phyloP scores from a whole-genome alignment of 2,888 invertebrate species.

The Leuctra nigra region DNA sequence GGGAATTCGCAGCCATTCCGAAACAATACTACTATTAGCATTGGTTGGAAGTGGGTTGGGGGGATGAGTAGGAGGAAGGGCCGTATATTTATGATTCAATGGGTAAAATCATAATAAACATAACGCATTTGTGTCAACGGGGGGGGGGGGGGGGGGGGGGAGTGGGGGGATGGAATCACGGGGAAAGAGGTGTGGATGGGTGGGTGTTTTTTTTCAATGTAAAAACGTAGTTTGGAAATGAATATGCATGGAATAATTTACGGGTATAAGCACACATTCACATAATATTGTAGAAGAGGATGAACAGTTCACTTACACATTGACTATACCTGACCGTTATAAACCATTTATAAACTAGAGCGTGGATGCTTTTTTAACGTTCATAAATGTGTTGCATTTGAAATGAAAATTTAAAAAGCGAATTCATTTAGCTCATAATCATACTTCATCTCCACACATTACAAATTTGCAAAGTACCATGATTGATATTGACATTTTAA shows the following conservation, averaged over 20 bases:
- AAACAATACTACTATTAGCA: conserved; percentile 15
- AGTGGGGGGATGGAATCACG: neutral
- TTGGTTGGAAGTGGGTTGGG: neutral
- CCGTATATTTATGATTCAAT: conserved; percentile 17
- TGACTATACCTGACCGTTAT: no score
- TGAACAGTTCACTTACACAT: no score
- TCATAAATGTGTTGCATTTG: no score
- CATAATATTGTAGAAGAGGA: no score
- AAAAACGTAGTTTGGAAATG: conserved; percentile 22
- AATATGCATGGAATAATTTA: conserved; percentile 26
- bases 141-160: neutral
- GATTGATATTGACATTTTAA: no score
- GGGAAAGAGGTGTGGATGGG: conserved; percentile 3
- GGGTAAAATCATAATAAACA: conserved; percentile 19
- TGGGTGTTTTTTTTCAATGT: conserved; percentile 2
- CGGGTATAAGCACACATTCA: conserved; percentile 23
- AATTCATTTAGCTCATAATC: no score
- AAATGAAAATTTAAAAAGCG: no score
- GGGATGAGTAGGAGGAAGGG: neutral
- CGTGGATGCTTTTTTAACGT: no score
- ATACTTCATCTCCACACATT: no score
- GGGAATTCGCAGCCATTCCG: conserved; percentile 8
- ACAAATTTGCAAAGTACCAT: no score
- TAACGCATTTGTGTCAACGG: conserved; percentile 17
- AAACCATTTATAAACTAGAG: no score